These are phyloP conservation scores for Sturnira hondurensis DNA, from an alignment of 2,113 vertebrate species.

Conservation along the genomic window DNA sequence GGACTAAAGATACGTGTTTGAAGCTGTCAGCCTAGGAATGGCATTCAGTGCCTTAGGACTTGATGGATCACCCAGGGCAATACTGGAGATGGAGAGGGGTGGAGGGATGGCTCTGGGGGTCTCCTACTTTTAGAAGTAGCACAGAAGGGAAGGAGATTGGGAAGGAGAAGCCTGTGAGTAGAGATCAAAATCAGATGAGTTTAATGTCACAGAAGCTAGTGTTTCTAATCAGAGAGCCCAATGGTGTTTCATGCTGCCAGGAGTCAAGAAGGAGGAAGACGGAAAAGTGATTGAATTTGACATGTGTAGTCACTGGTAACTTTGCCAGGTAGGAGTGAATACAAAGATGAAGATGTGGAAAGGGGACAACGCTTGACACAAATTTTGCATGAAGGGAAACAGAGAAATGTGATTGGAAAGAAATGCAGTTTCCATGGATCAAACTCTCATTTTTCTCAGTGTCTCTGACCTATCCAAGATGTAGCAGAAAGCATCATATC, in stretches of 20 bases:
- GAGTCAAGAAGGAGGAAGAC: not conserved
- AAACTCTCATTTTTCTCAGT: not conserved
- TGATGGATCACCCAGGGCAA: not conserved
- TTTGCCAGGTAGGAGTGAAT: not conserved
- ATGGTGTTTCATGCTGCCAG: not conserved
- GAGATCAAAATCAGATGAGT: not conserved
- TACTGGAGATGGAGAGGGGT: not conserved
- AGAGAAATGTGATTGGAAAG: not conserved
- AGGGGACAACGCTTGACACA: not conserved
- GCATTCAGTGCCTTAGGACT: not conserved
- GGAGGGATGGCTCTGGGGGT: not conserved
- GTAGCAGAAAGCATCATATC: not conserved
- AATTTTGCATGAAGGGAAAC: not conserved
- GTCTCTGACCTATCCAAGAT: not conserved
- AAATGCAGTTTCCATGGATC: not conserved
- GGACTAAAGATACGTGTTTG: not conserved
- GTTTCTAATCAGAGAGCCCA: not conserved
- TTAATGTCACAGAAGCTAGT: not conserved
- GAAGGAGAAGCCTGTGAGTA: not conserved
- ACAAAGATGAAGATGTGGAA: not conserved
- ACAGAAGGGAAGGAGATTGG: not conserved
- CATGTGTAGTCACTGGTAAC: not conserved
- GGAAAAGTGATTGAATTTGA: not conserved
- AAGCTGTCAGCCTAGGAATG: not conserved
- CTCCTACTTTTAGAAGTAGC: not conserved